Evolutionary conservation across 2,113 vertebrate genomes (phyloP).

Genomic region (Tenebrosternarchus preto): DNA sequence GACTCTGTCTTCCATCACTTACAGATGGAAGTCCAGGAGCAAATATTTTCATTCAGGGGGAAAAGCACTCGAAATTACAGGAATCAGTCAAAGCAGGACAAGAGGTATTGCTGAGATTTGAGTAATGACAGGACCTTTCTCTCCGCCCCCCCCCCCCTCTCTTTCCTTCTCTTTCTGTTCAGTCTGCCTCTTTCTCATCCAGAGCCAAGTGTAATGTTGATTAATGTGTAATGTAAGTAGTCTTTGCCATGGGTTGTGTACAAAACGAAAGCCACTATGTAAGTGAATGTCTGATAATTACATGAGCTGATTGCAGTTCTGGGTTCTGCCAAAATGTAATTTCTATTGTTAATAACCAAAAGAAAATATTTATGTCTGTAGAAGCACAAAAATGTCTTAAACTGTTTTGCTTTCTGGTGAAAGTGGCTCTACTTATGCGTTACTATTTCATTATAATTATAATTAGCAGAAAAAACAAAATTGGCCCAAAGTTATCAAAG

Average conservation of each 20-base stretch:
- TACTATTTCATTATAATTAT: slow-evolving; percentile 78
- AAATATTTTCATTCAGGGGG: slow-evolving; percentile 67
- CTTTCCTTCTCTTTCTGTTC: background rate
- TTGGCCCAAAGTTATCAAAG: slow-evolving; percentile 73
- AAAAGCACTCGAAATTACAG: slow-evolving; percentile 60
- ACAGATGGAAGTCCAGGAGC: slow-evolving; percentile 59
- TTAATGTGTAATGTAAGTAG: slow-evolving; percentile 56
- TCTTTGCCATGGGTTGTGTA: slow-evolving; percentile 41
- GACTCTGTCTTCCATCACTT: slow-evolving; percentile 70
- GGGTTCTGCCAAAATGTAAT: slow-evolving; percentile 77
- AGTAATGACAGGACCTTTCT: slow-evolving; percentile 56
- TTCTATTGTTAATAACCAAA: slow-evolving; percentile 82
- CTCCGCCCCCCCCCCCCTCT: background rate
- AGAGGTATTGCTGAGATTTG: slow-evolving; percentile 57
- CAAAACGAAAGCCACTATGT: slow-evolving; percentile 66
- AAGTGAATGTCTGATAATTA: slow-evolving; percentile 71
- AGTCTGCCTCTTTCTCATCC: background rate
- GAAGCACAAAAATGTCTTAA: slow-evolving; percentile 63
- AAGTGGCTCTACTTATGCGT: slow-evolving; percentile 60
- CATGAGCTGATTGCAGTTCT: slow-evolving; percentile 77
- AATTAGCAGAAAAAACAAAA: slow-evolving; percentile 75
- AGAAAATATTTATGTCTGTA: slow-evolving; percentile 85
- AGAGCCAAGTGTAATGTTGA: slow-evolving; percentile 39
- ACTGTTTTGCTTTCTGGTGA: slow-evolving; percentile 64
- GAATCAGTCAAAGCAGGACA: slow-evolving; percentile 65